These are phyloP conservation scores for Himalopsyche tibetana DNA, from an alignment of 2,888 invertebrate genomes.

Conservation along the genomic window DNA sequence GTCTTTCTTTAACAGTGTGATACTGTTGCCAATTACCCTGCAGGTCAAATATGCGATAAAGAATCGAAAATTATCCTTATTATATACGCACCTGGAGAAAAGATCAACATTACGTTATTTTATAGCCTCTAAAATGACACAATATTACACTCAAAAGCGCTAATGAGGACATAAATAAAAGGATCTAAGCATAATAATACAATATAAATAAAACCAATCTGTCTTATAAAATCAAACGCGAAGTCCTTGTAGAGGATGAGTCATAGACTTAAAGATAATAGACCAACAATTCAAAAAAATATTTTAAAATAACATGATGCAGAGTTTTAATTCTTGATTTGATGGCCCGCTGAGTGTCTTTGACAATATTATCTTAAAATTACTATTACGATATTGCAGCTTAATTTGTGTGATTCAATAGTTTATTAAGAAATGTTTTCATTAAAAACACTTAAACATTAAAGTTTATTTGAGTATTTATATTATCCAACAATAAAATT, in stretches of 20 bases:
- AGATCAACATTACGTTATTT: slow-evolving; percentile 16
- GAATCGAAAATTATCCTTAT: not conserved
- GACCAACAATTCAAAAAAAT: slow-evolving; percentile 5
- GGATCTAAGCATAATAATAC: slow-evolving; percentile 21
- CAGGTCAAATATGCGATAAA: slow-evolving; percentile 18
- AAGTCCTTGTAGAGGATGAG: not conserved
- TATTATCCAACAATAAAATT: no score
- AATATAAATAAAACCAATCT: slow-evolving; percentile 31
- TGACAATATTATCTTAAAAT: no score
- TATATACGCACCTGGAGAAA: not conserved
- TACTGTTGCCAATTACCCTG: slow-evolving; percentile 11
- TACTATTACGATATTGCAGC: no score
- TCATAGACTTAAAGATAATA: slow-evolving; percentile 17
- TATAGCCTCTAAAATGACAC: slow-evolving; percentile 33
- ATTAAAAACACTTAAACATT: no score
- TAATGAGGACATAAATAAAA: slow-evolving; percentile 37
- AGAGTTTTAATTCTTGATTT: no score
- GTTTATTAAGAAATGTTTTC: no score
- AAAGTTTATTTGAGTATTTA: no score
- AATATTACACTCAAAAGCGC: slow-evolving; percentile 4
- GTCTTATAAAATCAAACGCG: not conserved
- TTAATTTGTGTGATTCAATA: no score
- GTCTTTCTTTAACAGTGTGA: not conserved
- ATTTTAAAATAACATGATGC: no score
- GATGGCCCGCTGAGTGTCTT: no score